phyloP scores from a whole-genome alignment of 1,140 invertebrate genomes.

The Delia radicum region DNA sequence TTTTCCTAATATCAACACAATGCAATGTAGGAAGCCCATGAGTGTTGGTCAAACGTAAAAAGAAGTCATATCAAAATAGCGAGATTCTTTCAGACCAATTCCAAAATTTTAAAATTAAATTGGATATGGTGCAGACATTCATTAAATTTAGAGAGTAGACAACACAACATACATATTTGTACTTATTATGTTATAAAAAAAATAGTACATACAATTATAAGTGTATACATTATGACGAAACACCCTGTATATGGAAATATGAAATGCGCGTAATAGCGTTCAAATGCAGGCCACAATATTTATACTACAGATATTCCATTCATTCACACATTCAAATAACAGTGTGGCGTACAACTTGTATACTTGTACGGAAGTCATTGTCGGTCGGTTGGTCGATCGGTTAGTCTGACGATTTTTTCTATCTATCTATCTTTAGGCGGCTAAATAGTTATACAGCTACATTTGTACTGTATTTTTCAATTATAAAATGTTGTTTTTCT shows the following conservation, averaged over 20 bases:
- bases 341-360: not conserved
- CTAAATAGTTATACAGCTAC: too few species aligned
- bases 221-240: slow-evolving; percentile 5
- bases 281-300: not conserved
- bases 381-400: slow-evolving; percentile 1
- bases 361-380: slow-evolving; percentile 2
- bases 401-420: not conserved
- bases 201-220: not conserved
- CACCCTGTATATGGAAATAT: slow-evolving; percentile 18
- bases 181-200: not conserved
- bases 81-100: too few species aligned
- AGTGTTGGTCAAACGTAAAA: too few species aligned
- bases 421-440: not conserved
- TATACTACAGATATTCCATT: not conserved
- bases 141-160: too few species aligned
- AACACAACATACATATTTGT: not conserved
- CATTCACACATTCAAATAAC: not conserved
- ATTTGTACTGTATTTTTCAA: not conserved
- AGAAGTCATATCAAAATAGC: too few species aligned
- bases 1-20: too few species aligned
- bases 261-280: not conserved
- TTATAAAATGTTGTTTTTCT: not conserved
- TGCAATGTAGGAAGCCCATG: too few species aligned
- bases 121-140: too few species aligned
- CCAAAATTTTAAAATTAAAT: too few species aligned